Conservation (phyloP, 2,113 vertebrate genomes). For the Paratilapia polleni region DNA sequence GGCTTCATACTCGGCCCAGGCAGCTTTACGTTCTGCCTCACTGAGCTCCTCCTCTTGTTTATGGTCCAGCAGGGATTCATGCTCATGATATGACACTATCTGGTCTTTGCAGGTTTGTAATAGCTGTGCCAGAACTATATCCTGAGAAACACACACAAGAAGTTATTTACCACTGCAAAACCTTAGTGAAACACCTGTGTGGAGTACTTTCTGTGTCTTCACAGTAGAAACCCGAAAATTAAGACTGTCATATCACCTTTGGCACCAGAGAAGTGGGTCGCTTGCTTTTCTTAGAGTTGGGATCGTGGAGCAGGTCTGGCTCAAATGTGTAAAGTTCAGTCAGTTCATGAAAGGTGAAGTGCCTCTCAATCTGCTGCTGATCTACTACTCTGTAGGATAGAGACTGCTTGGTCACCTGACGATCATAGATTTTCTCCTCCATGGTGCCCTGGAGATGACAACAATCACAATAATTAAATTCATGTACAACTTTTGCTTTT, state of each 20-base stretch:
- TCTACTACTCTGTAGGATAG: conserved; percentile 94
- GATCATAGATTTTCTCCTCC: conserved; percentile 99
- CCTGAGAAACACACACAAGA: conserved; percentile 74
- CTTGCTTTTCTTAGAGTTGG: conserved; percentile 91
- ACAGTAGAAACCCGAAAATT: not conserved
- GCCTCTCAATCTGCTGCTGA: conserved; percentile 95
- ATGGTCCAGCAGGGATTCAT: conserved; percentile 95
- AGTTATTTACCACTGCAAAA: not conserved
- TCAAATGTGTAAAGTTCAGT: conserved; percentile 94
- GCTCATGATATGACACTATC: conserved; percentile 93
- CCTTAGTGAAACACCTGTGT: not conserved
- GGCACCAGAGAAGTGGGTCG: conserved; percentile 85
- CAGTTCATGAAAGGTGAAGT: conserved; percentile 95
- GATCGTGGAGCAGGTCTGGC: conserved; percentile 90
- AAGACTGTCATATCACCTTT: conserved; percentile 69
- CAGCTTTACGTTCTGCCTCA: conserved; percentile 92
- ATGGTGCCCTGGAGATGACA: conserved; percentile 88
- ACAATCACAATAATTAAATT: not conserved
- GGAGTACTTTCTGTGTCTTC: not conserved
- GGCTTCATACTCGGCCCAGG: conserved; percentile 96
- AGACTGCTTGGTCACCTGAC: conserved; percentile 97
- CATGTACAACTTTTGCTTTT: not conserved
- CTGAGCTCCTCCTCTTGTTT: conserved; percentile 95
- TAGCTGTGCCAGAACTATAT: conserved; percentile 85
- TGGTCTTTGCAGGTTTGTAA: conserved; percentile 88